Percentiles rank a stretch among this genome's conserved stretches.
Evolutionary conservation across 1,140 invertebrate species (phyloP).

Genomic region (Eupristina koningsbergeri): DNA sequence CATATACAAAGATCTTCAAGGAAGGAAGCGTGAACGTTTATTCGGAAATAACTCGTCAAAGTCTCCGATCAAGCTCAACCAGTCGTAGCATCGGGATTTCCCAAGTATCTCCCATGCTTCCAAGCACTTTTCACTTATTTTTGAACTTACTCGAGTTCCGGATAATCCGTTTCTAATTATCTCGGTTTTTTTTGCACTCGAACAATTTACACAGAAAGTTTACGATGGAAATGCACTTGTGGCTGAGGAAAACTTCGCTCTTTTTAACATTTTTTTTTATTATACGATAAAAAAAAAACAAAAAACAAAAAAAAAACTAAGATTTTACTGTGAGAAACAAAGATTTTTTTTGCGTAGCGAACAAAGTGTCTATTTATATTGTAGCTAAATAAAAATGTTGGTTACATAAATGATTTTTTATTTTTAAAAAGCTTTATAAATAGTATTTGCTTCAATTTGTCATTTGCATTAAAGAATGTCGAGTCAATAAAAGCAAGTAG

Average conservation of each 20-base stretch:
- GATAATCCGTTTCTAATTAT: background rate
- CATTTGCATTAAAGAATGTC: too few species aligned
- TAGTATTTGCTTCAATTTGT: background rate
- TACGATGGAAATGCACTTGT: background rate
- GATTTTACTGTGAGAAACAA: background rate
- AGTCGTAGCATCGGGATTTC: background rate
- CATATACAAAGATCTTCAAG: background rate
- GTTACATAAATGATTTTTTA: background rate
- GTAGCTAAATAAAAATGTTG: slow-evolving; percentile 4
- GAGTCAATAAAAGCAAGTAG: too few species aligned
- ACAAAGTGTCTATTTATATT: background rate
- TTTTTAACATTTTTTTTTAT: too few species aligned
- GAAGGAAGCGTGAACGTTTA: background rate
- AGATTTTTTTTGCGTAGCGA: background rate
- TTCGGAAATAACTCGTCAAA: background rate
- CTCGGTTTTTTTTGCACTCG: background rate
- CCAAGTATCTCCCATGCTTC: background rate
- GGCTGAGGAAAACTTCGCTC: background rate
- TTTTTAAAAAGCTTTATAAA: slow-evolving; percentile 7
- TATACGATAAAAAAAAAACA: too few species aligned
- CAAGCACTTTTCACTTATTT: background rate
- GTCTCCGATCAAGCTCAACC: background rate
- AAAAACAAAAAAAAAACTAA: too few species aligned
- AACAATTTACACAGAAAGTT: background rate
- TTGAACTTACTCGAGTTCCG: background rate